Base-by-base conservation (phyloP, 2,797 vertebrate species). In the Capromys pilorides region DNA sequence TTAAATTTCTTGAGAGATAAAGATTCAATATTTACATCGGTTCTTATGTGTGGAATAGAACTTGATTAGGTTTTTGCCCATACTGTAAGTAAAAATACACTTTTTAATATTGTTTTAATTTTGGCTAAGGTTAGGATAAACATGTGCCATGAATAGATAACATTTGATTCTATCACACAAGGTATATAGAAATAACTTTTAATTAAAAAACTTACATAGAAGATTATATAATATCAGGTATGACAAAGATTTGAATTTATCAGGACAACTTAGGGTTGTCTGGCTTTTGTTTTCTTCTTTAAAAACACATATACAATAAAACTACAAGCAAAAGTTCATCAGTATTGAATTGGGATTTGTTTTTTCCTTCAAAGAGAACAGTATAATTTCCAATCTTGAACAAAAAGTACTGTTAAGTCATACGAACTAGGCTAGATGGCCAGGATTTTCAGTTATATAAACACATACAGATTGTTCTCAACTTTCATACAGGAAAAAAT, bases 171-270 rank as follows among this genome's bases (percentile, higher is more conserved):
- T 97, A 96, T 97, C 96, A 98, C 91, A 97, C 97, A 96, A 97
- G 92, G 88, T 85, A 95, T 98, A 98, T 91, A 98, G 98, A 98
- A 98, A 98, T 98, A 98, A 98, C 97, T 98, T 98, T 98, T 98
- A 98, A 98, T 98, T 98, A 98, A 97, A 98, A 98, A 97, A 98
- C 97, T 98, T 98, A 98, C 97, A 97, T 97, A 97, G 96, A 98
- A 97, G 98, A 97, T 98, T 97, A 98, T 97, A 98, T 97, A 97
- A 84, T 98, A 97, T 98, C 96, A 97, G 98, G 98, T 96, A 96
- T 93, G 96, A 98, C 98, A 88, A 98, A 98, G 97, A 98, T 98
- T 98, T 97, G 97, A 98, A 95, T 98, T 98, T 98, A 98, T 97
- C 92, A 88, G 88, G 97, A 98, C 98, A 98, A 98, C 96, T 97